Evolutionary conservation across 1,140 invertebrate species (phyloP).

Genomic region (Aphelenchoides fujianensis): DNA sequence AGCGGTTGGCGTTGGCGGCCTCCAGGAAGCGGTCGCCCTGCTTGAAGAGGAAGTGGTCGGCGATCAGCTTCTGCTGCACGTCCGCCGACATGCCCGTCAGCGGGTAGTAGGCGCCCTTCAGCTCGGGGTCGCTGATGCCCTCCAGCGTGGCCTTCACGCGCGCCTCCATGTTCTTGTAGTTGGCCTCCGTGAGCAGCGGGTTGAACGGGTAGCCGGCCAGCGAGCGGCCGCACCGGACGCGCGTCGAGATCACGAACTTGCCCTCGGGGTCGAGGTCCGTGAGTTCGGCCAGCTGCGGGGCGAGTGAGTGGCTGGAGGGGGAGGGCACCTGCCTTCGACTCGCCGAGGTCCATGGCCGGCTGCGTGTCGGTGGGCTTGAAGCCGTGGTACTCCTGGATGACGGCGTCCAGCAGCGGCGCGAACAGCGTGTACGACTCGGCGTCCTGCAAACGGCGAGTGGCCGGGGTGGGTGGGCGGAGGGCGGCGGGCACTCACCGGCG

Average conservation of each 20-base stretch:
- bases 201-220: constrained; percentile 70
- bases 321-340: no score
- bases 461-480: no score
- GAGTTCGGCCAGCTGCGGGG: constrained; percentile 70
- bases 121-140: constrained; percentile 68
- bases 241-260: constrained; percentile 86
- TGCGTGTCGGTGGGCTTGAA: no score
- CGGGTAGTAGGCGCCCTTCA: constrained; percentile 85
- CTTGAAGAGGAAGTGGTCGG: constrained; percentile 85
- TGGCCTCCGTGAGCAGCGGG: constrained; percentile 57
- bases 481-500: no score
- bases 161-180: constrained; percentile 59
- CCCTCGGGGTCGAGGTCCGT: constrained; percentile 83
- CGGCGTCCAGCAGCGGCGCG: constrained; percentile 85
- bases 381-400: no score
- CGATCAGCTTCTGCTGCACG: constrained; percentile 57
- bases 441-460: no score
- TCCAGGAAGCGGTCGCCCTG: constrained; percentile 72
- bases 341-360: no score
- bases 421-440: constrained; percentile 87
- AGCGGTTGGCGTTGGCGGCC: constrained; percentile 84
- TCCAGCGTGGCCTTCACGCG: constrained; percentile 60
- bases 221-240: constrained; percentile 60
- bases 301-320: no score
- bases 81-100: constrained; percentile 69